Evolutionary conservation across 2,888 invertebrate genomes (phyloP).

Genomic region (Galerucella pusilla): DNA sequence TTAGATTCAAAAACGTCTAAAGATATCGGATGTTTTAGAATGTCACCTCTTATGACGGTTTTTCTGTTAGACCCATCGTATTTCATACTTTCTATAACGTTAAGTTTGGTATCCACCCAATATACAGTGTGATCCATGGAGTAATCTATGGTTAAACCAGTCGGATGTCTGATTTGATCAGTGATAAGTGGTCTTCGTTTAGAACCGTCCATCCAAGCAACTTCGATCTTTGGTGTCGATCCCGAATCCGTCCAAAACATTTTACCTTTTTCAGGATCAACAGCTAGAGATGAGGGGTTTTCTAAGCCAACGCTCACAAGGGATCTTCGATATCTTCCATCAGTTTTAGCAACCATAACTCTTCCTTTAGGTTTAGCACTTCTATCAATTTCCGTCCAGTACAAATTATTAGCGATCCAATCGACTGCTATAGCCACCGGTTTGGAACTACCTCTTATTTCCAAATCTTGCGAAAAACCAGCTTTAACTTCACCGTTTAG

Average conservation of each 20-base stretch:
- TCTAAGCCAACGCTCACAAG: constrained; percentile 83
- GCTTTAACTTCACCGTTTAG: constrained; percentile 80
- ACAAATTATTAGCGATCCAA: constrained; percentile 93
- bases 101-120: constrained; percentile 95
- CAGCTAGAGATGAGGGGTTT: constrained; percentile 87
- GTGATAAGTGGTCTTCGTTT: constrained; percentile 84
- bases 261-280: constrained; percentile 86
- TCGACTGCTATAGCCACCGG: constrained; percentile 93
- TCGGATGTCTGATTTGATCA: constrained; percentile 84
- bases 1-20: constrained; percentile 94
- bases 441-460: constrained; percentile 84
- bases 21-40: constrained; percentile 82
- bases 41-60: constrained; percentile 78
- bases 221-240: constrained; percentile 91
- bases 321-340: constrained; percentile 88
- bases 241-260: constrained; percentile 97
- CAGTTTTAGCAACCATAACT: constrained; percentile 88
- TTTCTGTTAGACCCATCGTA: constrained; percentile 83
- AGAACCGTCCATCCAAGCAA: constrained; percentile 97
- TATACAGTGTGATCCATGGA: constrained; percentile 90
- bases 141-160: constrained; percentile 91
- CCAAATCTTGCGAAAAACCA: constrained; percentile 88
- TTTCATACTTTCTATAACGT: constrained; percentile 87
- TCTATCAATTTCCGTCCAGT: constrained; percentile 90
- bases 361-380: constrained; percentile 80